phyloP scores from a whole-genome alignment of 2,888 invertebrate genomes.

The Ferdinandea cuprea region DNA sequence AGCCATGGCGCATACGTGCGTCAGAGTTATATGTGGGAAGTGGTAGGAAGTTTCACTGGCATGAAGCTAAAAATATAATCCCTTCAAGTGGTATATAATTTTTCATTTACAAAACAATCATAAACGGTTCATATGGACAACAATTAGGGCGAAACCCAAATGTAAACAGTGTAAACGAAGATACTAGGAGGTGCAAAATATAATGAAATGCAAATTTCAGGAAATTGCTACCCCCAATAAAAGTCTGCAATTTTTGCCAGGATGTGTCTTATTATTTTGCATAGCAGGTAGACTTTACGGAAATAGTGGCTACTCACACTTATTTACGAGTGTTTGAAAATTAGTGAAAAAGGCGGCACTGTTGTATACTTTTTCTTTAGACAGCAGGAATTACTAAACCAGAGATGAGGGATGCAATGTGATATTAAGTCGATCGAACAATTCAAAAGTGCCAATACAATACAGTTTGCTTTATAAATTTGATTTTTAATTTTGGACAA shows the following conservation, averaged over 20 bases:
- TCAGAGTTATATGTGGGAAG: conserved; percentile 49
- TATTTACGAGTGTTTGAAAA: no score
- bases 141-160: background rate
- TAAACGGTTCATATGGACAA: background rate
- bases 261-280: background rate
- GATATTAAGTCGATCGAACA: no score
- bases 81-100: conserved; percentile 64
- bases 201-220: conserved; percentile 29
- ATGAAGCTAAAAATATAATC: conserved; percentile 47
- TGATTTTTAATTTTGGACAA: no score
- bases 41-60: conserved; percentile 50
- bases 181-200: background rate
- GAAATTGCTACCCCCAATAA: conserved; percentile 17
- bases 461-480: no score
- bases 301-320: background rate
- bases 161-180: background rate
- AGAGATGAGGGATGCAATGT: no score
- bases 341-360: no score
- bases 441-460: no score
- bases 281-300: background rate
- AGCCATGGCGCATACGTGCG: conserved; percentile 61
- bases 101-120: conserved; percentile 24
- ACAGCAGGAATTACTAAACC: no score
- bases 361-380: no score
- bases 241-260: conserved; percentile 2